Evolutionary conservation across 1,140 invertebrate species (phyloP).

Genomic region (Oncopeltus fasciatus): DNA sequence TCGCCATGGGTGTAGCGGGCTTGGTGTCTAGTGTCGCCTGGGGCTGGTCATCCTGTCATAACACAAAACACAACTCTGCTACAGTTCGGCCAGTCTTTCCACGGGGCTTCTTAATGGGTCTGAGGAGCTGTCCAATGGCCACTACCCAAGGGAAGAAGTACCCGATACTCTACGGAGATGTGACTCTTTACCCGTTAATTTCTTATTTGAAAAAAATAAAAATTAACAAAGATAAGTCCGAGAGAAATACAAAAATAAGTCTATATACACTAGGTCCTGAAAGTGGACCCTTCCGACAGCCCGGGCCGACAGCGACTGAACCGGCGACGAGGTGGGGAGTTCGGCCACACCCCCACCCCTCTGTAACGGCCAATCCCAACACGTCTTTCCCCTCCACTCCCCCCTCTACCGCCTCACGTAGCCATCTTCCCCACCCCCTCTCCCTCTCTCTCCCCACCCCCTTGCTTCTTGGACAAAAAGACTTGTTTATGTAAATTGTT

Average conservation of each 20-base stretch:
- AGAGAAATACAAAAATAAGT: no score
- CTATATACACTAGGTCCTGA: no score
- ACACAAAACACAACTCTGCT: conserved; percentile 3
- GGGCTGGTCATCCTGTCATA: neutral
- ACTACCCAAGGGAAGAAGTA: no score
- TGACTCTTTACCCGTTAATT: no score
- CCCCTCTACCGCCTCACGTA: conserved; percentile 1
- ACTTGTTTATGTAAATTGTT: conserved; percentile 10
- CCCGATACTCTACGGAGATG: no score
- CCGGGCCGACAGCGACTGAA: neutral
- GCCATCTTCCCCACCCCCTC: conserved; percentile 2
- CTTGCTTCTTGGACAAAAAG: neutral
- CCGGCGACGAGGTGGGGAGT: neutral
- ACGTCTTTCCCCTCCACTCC: neutral
- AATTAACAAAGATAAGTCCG: no score
- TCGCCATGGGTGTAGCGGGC: conserved; percentile 28
- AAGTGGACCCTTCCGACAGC: neutral
- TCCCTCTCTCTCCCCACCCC: neutral
- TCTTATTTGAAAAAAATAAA: no score
- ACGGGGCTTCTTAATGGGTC: no score
- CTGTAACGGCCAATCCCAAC: neutral
- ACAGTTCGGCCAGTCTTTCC: no score
- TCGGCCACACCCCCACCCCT: conserved; percentile 4
- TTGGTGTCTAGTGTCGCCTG: neutral
- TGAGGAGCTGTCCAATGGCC: no score